phyloP scores from a whole-genome alignment of 2,888 invertebrate genomes.

The Thecophora atra region DNA sequence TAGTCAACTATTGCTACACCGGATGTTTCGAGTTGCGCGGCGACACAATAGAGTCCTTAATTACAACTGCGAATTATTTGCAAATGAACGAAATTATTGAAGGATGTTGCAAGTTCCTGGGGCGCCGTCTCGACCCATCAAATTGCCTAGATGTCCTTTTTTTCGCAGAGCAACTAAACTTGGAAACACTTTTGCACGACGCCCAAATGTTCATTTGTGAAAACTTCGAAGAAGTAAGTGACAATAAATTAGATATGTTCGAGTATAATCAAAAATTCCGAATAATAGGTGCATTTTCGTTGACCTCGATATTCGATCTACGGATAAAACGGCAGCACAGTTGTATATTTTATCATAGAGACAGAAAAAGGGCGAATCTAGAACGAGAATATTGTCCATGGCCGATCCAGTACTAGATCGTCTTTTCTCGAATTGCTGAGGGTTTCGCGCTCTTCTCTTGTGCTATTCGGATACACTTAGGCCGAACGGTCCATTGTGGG shows the following conservation, averaged over 20 bases:
- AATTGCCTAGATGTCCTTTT: slow-evolving; percentile 93
- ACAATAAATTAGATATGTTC: no score
- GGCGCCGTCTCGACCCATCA: slow-evolving; percentile 82
- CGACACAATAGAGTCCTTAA: slow-evolving; percentile 89
- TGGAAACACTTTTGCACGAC: slow-evolving; percentile 79
- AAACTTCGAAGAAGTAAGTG: slow-evolving; percentile 68
- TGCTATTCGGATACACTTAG: no score
- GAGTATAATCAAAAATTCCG: neutral
- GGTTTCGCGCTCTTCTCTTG: no score
- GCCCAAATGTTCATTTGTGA: slow-evolving; percentile 87
- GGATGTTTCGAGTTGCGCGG: slow-evolving; percentile 81
- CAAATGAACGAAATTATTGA: slow-evolving; percentile 86
- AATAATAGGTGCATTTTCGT: no score
- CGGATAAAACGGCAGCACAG: no score
- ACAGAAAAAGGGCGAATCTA: no score
- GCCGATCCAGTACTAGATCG: no score
- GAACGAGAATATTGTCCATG: no score
- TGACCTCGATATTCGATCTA: no score
- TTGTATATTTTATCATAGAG: no score
- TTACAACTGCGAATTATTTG: slow-evolving; percentile 87
- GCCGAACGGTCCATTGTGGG: no score
- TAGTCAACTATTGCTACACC: slow-evolving; percentile 92
- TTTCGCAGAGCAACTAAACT: slow-evolving; percentile 93
- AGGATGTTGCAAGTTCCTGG: slow-evolving; percentile 83
- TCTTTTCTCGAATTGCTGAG: no score